A percentile compares a stretch with the other conserved stretches of the same genome.
Evolutionary conservation across 2,113 vertebrate species (phyloP).

Genomic region (Lanius ludovicianus): DNA sequence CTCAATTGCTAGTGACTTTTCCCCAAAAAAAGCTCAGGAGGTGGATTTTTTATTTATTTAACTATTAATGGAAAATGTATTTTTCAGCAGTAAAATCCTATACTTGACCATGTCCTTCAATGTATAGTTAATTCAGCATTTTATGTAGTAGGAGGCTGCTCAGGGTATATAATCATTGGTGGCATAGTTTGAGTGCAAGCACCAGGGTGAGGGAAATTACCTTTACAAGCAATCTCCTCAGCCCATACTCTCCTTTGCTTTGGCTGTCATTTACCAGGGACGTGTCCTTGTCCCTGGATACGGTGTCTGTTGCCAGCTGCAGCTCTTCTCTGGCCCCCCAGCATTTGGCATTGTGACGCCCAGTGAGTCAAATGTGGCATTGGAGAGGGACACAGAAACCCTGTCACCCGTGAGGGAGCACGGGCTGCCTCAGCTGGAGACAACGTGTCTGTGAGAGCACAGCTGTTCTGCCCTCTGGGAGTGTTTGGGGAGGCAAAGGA

Average conservation of each 20-base stretch:
- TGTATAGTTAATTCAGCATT: neutral
- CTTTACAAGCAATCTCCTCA: neutral
- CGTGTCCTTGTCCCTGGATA: neutral
- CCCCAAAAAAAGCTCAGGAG: neutral
- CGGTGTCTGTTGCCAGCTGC: neutral
- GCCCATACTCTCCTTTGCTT: neutral
- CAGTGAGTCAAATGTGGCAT: neutral
- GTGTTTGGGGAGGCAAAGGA: neutral
- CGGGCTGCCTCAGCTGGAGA: neutral
- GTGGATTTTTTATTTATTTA: neutral
- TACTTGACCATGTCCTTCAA: neutral
- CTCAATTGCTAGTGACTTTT: neutral
- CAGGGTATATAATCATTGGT: neutral
- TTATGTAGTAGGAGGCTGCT: neutral
- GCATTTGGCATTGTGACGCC: neutral
- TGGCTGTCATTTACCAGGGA: neutral
- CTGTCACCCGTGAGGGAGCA: neutral
- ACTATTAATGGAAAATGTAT: neutral
- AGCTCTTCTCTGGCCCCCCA: neutral
- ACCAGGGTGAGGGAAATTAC: accelerated
- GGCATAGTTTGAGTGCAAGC: neutral
- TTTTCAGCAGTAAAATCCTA: neutral
- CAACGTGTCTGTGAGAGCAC: neutral
- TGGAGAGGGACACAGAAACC: neutral
- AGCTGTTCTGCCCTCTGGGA: neutral